Base-by-base conservation (phyloP, 2,888 invertebrate species). In the Pandemis corylana region DNA sequence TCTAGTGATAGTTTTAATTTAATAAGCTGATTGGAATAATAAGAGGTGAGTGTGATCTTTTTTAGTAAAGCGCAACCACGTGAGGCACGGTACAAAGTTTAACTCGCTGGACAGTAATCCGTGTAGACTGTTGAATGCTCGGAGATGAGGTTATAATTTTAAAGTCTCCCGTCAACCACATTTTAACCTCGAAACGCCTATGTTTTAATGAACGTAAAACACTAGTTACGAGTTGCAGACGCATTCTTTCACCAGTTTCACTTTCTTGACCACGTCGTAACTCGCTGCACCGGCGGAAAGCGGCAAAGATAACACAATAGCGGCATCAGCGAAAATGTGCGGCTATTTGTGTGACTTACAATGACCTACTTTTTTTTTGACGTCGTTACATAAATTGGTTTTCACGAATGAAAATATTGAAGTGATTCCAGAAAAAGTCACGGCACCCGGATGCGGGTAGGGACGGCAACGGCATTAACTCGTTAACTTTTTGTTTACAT, bases 1-100 rank as follows among this genome's bases (percentile, higher is more conserved):
- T 56, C 59, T 68, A 78, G 79, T 77, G 77, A 77, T 78, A 77
- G 71, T 78, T 75, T 76, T 75, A 63, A 65, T 73, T 69, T 20
- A 51, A 49, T 75, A 75, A 71, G 53, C 53, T 56, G 46, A 64
- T 36, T 67, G 74, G 62, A 71, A 70, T 7, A 28, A 36, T 42
- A 46, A 53, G 41, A 61, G 68, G 68, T 73, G 65, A 78, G 77
- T 76, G 51, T 62, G 5, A 36, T 20, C 10, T 42, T 36, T 36
- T 56, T 53, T 36, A 7, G 10, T 44, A 46, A 41, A 42, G n/a
- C 20, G 51, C 49, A 65, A 75, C 77, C 77, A 77, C 77, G 77
- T 76, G 78, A 77, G 71, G 49, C 68, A 13, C 63, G 65, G 72
- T 76, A 70, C 76, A 74, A 77, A 75, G 77, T 78, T 75, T 73